phyloP scores from a whole-genome alignment of 2,888 invertebrate species.

The Scaptomyza polygonia region DNA sequence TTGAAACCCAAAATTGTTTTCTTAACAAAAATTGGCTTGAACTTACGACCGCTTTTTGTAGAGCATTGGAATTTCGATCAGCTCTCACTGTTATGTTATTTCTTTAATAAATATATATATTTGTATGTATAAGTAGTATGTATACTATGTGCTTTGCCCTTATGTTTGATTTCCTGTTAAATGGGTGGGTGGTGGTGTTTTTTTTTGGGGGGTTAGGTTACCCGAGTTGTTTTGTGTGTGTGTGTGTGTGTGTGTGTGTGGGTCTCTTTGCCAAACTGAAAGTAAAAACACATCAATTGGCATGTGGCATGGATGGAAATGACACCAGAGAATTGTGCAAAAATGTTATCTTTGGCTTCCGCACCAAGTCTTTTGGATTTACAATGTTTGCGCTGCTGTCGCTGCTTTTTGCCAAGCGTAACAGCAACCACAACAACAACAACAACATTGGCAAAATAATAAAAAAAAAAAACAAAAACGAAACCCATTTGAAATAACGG shows the following conservation, averaged over 20 bases:
- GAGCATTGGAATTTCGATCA: constrained; percentile 2
- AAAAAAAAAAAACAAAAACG: too few relatives aligned
- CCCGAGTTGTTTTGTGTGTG: too few relatives aligned
- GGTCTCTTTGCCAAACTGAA: constrained; percentile 60
- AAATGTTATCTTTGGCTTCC: constrained; percentile 84
- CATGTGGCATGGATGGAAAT: constrained; percentile 82
- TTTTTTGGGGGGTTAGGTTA: too few relatives aligned
- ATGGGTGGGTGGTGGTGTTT: constrained; percentile 5
- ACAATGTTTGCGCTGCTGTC: constrained; percentile 49
- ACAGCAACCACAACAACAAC: constrained; percentile 43
- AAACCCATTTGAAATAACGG: constrained; percentile 77
- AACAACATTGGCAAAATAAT: constrained; percentile 42
- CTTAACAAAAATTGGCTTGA: neutral
- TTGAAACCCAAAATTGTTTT: too few relatives aligned
- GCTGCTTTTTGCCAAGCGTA: constrained; percentile 53
- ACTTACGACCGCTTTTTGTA: neutral
- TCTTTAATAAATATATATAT: constrained; percentile 16
- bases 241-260: constrained; percentile 5
- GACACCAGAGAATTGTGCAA: constrained; percentile 81
- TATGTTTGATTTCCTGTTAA: constrained; percentile 11
- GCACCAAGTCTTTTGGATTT: constrained; percentile 79
- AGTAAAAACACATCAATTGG: constrained; percentile 82
- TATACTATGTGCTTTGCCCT: constrained; percentile 23
- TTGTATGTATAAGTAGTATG: neutral
- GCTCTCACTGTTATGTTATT: neutral